Base-by-base conservation (phyloP, 2,888 invertebrate species). In the Xanthorhoe spadicearia region DNA sequence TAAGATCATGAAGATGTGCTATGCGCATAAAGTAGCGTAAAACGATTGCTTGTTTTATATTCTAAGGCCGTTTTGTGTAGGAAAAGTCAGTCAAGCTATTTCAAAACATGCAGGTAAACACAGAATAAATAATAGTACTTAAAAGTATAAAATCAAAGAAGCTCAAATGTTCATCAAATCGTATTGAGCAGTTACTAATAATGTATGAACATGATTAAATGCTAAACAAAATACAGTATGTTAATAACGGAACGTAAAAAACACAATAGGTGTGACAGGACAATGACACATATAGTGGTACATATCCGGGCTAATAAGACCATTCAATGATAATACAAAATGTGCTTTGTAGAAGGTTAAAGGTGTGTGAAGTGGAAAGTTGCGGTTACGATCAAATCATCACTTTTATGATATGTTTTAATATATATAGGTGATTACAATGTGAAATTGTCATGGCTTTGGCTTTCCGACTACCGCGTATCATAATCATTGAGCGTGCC, bases 181-280 rank as follows among this genome's bases (percentile, higher is more conserved):
- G 9, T 49, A 49, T 23, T 19, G 51, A 49, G 23, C 19, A 35
- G 18, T 28, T 32, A 46, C 28, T 28, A 9, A 23, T 49, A 62
- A 61, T 57, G 51, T 35, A 63, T 53, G 58, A 54, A 64, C 66
- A 64, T 70, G 70, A 64, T 55, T 4, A 61, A 64, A 67, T 50
- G 54, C 57, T 51, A 46, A 68, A 72, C 62, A 69, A 68, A 61
- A 57, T 64, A 70, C 65, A 64, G 67, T 66, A 72, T 68, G 70
- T 69, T 59, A 64, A 65, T 77, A 78, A 77, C 77, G 77, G 77
- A 60, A 72, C 61, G 70, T 64, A 66, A 68, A 71, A 66, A 71
- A 74, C 64, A 77, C 77, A 78, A 78, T 77, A 76, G 70, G 68
- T 71, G 70, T 70, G 35, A 57, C 61, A 71, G 77, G 77, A 77